Percentiles rank a stretch among this genome's conserved stretches.
phyloP scores from a whole-genome alignment of 2,113 vertebrate genomes.

The Takifugu bimaculatus region DNA sequence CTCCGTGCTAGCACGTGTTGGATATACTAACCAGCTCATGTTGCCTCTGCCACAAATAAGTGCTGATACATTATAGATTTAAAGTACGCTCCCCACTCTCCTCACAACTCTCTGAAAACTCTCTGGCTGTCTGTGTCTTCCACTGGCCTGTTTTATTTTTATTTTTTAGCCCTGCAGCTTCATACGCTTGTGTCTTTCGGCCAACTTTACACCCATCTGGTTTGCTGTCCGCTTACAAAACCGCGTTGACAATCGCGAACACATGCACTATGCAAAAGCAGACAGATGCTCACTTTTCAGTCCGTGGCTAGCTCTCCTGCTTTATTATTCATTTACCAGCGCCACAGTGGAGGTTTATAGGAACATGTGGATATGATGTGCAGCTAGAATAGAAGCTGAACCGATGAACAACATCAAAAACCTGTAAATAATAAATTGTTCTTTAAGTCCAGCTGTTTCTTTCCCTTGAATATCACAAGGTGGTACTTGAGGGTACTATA shows the following conservation, averaged over 20 bases:
- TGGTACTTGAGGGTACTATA: too few species aligned
- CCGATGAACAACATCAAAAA: conserved; percentile 30
- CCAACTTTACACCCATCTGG: neutral
- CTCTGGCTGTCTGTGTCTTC: neutral
- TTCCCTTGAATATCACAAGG: too few species aligned
- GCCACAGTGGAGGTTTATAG: conserved; percentile 35
- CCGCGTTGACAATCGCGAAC: conserved; percentile 3
- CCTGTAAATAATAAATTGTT: conserved; percentile 12
- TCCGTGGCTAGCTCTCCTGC: conserved; percentile 26
- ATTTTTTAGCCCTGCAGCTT: neutral
- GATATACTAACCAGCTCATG: conserved; percentile 29
- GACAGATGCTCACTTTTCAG: conserved; percentile 41
- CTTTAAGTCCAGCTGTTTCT: too few species aligned
- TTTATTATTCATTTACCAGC: conserved; percentile 51
- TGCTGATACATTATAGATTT: conserved; percentile 44
- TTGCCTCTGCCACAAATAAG: conserved; percentile 28
- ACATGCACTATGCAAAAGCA: conserved; percentile 17
- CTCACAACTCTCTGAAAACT: conserved; percentile 5
- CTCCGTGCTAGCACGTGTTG: neutral
- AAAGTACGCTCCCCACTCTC: conserved; percentile 14
- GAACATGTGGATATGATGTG: conserved; percentile 25
- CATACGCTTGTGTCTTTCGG: neutral
- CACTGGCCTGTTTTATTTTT: neutral
- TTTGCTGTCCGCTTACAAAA: conserved; percentile 2
- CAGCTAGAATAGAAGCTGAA: conserved; percentile 13